Conservation (phyloP, 1,140 invertebrate species). For the Atta colombica region DNA sequence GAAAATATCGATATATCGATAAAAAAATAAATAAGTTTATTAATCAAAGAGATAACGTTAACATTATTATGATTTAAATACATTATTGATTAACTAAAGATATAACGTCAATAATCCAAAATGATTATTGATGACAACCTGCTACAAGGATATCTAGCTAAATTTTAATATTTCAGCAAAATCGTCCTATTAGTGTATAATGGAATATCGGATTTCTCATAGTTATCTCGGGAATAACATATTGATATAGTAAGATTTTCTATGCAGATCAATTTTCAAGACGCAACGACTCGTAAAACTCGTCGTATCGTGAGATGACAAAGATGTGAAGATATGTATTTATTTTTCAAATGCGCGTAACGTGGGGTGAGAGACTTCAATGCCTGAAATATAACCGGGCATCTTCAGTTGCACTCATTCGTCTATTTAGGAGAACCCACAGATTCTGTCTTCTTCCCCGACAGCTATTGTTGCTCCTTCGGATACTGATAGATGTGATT, state of each 20-base stretch:
- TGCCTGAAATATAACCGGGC: slow-evolving; percentile 38
- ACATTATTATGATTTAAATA: too few species aligned
- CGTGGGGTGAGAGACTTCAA: slow-evolving; percentile 47
- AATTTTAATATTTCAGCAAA: background rate
- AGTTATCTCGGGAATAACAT: background rate
- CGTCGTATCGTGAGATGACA: background rate
- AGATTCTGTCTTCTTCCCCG: background rate
- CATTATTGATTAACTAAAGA: too few species aligned
- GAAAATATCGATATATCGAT: too few species aligned
- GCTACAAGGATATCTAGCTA: too few species aligned
- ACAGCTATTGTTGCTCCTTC: slow-evolving; percentile 11
- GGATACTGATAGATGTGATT: slow-evolving; percentile 55
- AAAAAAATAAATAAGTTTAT: too few species aligned
- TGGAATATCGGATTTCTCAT: background rate
- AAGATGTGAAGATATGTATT: background rate
- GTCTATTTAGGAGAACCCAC: slow-evolving; percentile 11
- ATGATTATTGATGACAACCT: too few species aligned
- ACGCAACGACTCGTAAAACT: background rate
- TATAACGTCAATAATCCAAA: too few species aligned
- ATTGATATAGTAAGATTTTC: background rate
- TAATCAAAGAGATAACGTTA: too few species aligned
- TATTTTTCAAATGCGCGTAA: slow-evolving; percentile 32
- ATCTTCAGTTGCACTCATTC: slow-evolving; percentile 46
- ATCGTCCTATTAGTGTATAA: too few species aligned
- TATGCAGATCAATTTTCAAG: background rate